Evolutionary conservation across 2,113 vertebrate species (phyloP), one percentile per base, ranked within the genome.

Genomic region (Sceloporus tristichus): DNA sequence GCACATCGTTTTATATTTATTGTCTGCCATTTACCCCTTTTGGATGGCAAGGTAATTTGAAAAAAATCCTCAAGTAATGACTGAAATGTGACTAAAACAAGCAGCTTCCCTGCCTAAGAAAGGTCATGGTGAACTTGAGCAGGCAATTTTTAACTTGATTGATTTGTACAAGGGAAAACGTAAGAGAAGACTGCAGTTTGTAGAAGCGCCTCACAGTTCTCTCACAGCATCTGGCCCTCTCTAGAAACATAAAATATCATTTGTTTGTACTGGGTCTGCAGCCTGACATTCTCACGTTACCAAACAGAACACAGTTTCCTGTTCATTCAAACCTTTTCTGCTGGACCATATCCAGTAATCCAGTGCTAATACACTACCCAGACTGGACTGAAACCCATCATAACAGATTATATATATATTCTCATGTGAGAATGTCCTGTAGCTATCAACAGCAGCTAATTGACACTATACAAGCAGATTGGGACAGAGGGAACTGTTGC

Each of bases 181-280:
- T 87, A 83, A 87, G 86, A 59, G 53, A 27, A 65, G 53, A 88
- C 83, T 40, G 71, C 71, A 76, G 27, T 91, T 85, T 40, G 71
- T 71, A 88, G 80, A 82, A 81, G 38, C 76, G 73, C 40, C 0
- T 62, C 5, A 75, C 8, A 80, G 8, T 53, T 54, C 25, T 66
- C 59, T 21, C 56, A 40, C 48, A 40, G 23, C 59, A 78, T 0
- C 0, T 1, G 65, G 9, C 6, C 71, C 34, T 42, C 16, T 18
- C 59, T 10, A 65, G 21, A 62, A 86, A 87, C 90, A 19, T 1
- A 84, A 89, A 84, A 70, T 10, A 70, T 9, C n/a, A 19, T 54
- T 68, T 83, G 18, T 83, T 75, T 87, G 79, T 14, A 70, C 62
- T 54, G 40, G 48, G n/a, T 83, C 40, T 84, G n/a, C 14, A 68